Evolutionary conservation across 1,140 invertebrate species (phyloP), one percentile per base, ranked within the genome.

Genomic region (Ephestia elutella): DNA sequence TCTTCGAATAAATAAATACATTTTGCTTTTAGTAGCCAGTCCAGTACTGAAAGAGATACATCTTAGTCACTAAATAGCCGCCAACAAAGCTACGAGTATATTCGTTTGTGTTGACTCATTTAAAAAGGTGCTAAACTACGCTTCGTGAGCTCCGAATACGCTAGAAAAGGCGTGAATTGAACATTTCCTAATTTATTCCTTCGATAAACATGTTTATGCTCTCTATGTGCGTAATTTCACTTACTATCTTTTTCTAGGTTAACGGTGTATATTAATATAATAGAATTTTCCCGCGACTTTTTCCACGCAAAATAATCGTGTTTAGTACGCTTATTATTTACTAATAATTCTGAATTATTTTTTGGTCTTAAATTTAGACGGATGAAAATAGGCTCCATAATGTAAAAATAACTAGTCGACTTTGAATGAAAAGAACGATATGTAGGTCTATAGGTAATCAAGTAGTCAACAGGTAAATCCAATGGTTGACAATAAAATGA

Each of bases 101-200:
- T 44, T 44, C 38, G 13, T n/a, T 44, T 44, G 32, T 35, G n/a
- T 44, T 44, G 13, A 44, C 38, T n/a, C 38, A 44, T 44, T 44
- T 44, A 65, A 66, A 60, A 60, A 78, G 80, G 78, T 81, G 81
- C 73, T 86, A 86, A 86, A 64, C 73, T 59, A 63, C 65, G 63
- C 58, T 78, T 78, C 83, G 81, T 84, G 81, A 82, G 70, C 69
- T 62, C 71, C 73, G 71, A 77, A 77, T 79, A 71, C 61, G 66
- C 68, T 59, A 61, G 71, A 71, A 77, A 78, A 75, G 77, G 71
- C 67, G 77, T 80, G 63, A 82, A 85, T 80, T 80, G 69, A 58
- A 68, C 73, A 76, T 82, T 81, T 80, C 77, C 65, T 67, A 44
- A 44, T 44, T 44, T 44, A 44, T 44, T 44, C 13, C 13, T n/a